Evolutionary conservation across 2,797 vertebrate species (phyloP), one percentile per base, ranked within the genome.

Genomic region (Poeciliopsis presidionis): DNA sequence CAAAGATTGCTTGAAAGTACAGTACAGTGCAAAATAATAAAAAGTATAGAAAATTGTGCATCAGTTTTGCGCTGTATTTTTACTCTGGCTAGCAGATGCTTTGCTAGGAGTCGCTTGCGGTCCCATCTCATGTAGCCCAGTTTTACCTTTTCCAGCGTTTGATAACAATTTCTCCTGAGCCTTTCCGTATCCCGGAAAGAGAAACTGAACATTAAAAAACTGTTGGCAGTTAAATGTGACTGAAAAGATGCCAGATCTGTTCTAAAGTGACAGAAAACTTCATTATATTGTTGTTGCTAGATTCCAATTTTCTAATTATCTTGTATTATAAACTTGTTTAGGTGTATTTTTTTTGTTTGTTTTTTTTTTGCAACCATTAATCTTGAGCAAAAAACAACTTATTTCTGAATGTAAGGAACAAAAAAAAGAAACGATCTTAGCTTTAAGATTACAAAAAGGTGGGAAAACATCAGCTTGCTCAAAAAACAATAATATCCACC

Each of bases 1-100:
- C 96, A 95, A 96, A 96, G 95, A 84, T 95, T 95, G 93, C 91
- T 91, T 74, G 28, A 87, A 96, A 96, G 95, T 96, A 95, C 92
- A 96, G 95, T 95, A 96, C 95, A 95, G 96, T 81, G 65, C 65
- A 69, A 69, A 61, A n/a, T 5, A 43, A 46, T 46, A 73, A 70
- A 74, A 94, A 88, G 84, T 88, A 82, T 88, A 90, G 81, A 81
- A 89, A 88, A 89, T 75, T 86, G 86, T 83, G 88, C 78, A 83
- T 82, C 89, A 94, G 91, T 51, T 77, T 74, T 83, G 72, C 76
- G 69, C 70, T 79, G 81, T 18, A 5, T 78, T 87, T 79, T 69
- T 73, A 41, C 49, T 63, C 84, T 75, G 57, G 76, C 86, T 86
- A 84, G 89, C 86, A 88, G 81, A 33, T 20, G 45, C 30, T 79